These are phyloP conservation scores for Brachypterus glaber DNA, from an alignment of 2,888 invertebrate genomes.

Conservation along the genomic window DNA sequence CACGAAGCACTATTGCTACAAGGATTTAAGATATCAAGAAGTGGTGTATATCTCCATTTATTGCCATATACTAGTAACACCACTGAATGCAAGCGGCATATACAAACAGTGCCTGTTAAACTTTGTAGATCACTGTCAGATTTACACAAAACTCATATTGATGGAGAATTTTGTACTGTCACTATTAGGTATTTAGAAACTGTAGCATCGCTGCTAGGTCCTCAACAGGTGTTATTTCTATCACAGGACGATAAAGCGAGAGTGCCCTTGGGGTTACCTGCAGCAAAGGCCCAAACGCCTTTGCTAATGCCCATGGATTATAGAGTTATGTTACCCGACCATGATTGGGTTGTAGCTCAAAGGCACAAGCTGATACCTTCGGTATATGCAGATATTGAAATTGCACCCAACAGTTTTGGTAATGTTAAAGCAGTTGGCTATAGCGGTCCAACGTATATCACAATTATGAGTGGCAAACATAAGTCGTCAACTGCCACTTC, in stretches of 20 bases:
- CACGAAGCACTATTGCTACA: neutral
- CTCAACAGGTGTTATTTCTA: constrained; percentile 4
- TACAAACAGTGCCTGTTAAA: constrained; percentile 13
- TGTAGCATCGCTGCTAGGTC: constrained; percentile 17
- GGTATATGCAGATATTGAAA: constrained; percentile 19
- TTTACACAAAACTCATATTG: constrained; percentile 23
- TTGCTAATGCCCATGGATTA: constrained; percentile 22
- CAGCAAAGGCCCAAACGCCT: neutral
- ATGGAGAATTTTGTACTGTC: constrained; percentile 25
- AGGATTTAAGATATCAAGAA: neutral
- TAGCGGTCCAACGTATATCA: constrained; percentile 38
- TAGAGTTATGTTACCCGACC: constrained; percentile 19
- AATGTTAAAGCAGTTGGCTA: constrained; percentile 30
- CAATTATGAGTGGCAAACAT: constrained; percentile 27
- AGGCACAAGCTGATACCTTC: constrained; percentile 21
- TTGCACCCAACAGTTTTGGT: constrained; percentile 24
- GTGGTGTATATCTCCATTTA: neutral
- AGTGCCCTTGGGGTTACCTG: neutral
- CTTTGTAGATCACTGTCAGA: constrained; percentile 16
- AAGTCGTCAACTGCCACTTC: constrained; percentile 15
- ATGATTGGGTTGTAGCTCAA: constrained; percentile 19
- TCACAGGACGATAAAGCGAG: neutral
- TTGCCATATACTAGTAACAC: neutral
- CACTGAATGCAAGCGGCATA: neutral
- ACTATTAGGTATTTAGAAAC: constrained; percentile 23